A percentile compares a stretch with the other conserved stretches of the same genome.
Conservation (phyloP, 2,888 invertebrate genomes). For the Eupelmus urozonus region DNA sequence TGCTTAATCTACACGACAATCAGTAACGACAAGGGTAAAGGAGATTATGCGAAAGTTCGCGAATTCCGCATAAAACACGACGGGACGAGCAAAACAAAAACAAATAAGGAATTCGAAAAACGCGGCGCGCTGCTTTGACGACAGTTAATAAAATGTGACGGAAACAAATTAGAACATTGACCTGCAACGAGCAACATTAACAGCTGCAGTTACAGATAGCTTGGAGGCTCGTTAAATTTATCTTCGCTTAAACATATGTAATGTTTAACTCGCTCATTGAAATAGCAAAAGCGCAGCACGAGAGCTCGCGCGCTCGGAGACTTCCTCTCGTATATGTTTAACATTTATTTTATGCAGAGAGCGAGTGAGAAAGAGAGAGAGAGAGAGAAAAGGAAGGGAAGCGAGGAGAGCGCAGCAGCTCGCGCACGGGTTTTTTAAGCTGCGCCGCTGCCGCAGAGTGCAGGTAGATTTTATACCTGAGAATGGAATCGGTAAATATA, state of each 20-base stretch:
- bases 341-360: conserved; percentile 38
- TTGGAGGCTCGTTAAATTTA: conserved; percentile 23
- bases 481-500: conserved; percentile 24
- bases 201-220: neutral
- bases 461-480: conserved; percentile 45
- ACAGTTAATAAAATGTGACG: no score
- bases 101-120: no score
- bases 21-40: no score
- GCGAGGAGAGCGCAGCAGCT: neutral
- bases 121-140: no score
- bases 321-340: conserved; percentile 9
- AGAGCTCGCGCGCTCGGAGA: neutral
- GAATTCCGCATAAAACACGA: no score
- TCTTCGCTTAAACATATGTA: neutral
- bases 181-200: neutral
- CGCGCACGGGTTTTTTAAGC: neutral
- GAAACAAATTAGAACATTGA: conserved; percentile 10
- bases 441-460: neutral
- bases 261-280: neutral
- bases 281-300: neutral
- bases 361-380: neutral
- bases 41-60: no score
- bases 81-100: no score
- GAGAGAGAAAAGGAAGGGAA: conserved; percentile 8
- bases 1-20: no score